Percentiles rank a stretch among this genome's conserved stretches.
These are phyloP conservation scores for Leptinotarsa undecemlineata DNA, from an alignment of 1,140 invertebrate species.

Conservation along the genomic window DNA sequence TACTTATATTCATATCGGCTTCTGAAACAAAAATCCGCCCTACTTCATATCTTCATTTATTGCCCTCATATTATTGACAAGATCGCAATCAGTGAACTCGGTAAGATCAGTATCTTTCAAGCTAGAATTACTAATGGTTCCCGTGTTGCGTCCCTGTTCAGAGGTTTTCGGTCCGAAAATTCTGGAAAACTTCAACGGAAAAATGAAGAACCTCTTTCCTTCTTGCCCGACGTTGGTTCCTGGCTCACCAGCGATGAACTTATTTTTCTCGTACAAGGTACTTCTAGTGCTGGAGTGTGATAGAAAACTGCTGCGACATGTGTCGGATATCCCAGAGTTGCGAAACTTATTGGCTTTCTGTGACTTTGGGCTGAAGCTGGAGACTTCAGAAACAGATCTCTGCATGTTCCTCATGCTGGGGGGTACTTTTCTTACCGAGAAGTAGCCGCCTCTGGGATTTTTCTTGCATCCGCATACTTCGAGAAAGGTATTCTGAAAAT, in stretches of 20 bases:
- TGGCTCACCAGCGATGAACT: background rate
- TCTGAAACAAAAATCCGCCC: background rate
- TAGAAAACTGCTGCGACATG: constrained; percentile 17
- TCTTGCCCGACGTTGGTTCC: background rate
- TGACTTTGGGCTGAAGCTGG: constrained; percentile 7
- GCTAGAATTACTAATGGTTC: constrained; percentile 72
- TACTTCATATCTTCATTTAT: constrained; percentile 58
- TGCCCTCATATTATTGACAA: constrained; percentile 67
- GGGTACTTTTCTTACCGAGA: constrained; percentile 25
- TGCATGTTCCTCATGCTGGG: constrained; percentile 29
- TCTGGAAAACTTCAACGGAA: constrained; percentile 10
- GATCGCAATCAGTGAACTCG: constrained; percentile 67
- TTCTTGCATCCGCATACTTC: constrained; percentile 39
- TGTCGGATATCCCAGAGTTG: constrained; percentile 7
- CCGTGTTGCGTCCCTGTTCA: background rate
- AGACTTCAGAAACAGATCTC: constrained; percentile 38
- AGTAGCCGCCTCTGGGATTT: constrained; percentile 21
- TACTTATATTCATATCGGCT: too few relatives aligned
- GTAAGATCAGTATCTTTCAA: constrained; percentile 69
- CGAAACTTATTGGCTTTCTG: background rate
- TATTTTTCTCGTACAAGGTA: constrained; percentile 18
- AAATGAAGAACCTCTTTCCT: constrained; percentile 5
- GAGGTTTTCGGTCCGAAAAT: background rate
- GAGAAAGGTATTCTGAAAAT: constrained; percentile 48
- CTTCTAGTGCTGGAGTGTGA: background rate